A percentile compares a stretch with the other conserved stretches of the same genome.
Evolutionary conservation across 2,797 vertebrate species (phyloP).

Genomic region (Neoniphon sammara): DNA sequence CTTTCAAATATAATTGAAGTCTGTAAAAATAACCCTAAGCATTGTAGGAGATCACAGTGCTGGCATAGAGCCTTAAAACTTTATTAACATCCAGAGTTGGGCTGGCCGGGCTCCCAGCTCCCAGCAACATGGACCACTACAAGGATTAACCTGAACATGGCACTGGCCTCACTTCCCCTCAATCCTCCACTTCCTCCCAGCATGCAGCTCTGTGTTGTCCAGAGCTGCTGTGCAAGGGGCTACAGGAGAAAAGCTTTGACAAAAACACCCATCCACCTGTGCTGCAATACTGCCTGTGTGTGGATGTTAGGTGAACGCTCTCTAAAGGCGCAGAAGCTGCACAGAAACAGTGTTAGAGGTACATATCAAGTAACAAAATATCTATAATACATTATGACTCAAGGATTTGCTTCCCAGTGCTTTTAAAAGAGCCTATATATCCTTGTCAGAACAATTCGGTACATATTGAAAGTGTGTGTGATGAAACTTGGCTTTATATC

Average conservation of each 20-base stretch:
- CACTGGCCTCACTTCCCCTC: conserved; percentile 49
- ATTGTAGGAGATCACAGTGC: conserved; percentile 72
- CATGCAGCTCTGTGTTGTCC: conserved; percentile 26
- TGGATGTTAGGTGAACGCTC: conserved; percentile 21
- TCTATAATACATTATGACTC: conserved; percentile 26
- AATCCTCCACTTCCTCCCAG: conserved; percentile 65
- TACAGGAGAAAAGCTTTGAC: conserved; percentile 38
- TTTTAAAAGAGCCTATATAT: conserved; percentile 29
- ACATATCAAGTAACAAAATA: conserved; percentile 11
- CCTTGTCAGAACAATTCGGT: conserved; percentile 22
- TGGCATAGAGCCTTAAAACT: conserved; percentile 76
- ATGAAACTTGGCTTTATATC: conserved; percentile 42
- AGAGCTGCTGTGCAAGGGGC: conserved; percentile 24
- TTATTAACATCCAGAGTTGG: conserved; percentile 80
- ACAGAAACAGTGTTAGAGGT: conserved; percentile 3
- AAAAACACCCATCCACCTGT: conserved; percentile 48
- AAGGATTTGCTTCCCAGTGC: conserved; percentile 21
- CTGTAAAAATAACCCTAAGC: conserved; percentile 82
- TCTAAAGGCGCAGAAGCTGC: conserved; percentile 1
- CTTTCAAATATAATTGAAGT: conserved; percentile 81
- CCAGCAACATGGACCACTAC: conserved; percentile 60
- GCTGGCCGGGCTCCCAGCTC: conserved; percentile 73
- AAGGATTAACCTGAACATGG: conserved; percentile 63
- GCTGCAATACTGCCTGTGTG: conserved; percentile 18
- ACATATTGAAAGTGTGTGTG: conserved; percentile 35